Evolutionary conservation across 2,797 vertebrate genomes (phyloP), one percentile per base, ranked within the genome.

Genomic region (Yasuhikotakia modesta): DNA sequence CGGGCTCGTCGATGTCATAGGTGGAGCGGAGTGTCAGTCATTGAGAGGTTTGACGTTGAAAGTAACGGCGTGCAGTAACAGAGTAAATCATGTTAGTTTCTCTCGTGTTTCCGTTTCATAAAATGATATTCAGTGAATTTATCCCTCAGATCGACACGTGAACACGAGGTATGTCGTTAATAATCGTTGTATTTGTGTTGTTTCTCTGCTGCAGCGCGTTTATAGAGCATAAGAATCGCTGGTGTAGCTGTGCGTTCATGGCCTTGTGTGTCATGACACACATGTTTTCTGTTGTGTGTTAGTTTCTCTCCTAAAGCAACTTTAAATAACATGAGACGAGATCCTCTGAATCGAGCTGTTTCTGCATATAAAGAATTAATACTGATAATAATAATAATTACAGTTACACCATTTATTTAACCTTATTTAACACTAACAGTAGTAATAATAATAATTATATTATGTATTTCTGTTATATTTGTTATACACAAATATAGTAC

Each of bases 261-360:
- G 73, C 65, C 65, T 66, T 76, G 48, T 24, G 39, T 75, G 43
- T 64, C 1, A 50, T 43, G 22, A 43, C 32, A 65, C n/a, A 21
- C n/a, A 1, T 53, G 17, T 19, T 53, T 35, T 35, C 4, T 35
- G 4, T 0, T 4, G 19, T 11, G 19, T 21, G 4, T 35, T 30
- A 52, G 43, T 19, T 11, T 58, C 21, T 8, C 13, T 52, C 7
- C 19, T 14, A 13, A 21, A 2, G 35, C 13, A 7, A 30, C 6
- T 2, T 17, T 14, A 7, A 6, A 10, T 10, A 2, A 24, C 52
- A 24, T 53, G 12, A 7, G 8, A 8, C 7, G 19, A 21, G 52
- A 0, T 21, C 19, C 8, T 22, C 45, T 48, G 19, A 22, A 12
- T 55, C 52, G 8, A 55, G 2, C 11, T 14, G 21, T 57, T 24